Evolutionary conservation across 2,797 vertebrate species (phyloP), one percentile per base, ranked within the genome.

Genomic region (Rhynchonycteris naso): DNA sequence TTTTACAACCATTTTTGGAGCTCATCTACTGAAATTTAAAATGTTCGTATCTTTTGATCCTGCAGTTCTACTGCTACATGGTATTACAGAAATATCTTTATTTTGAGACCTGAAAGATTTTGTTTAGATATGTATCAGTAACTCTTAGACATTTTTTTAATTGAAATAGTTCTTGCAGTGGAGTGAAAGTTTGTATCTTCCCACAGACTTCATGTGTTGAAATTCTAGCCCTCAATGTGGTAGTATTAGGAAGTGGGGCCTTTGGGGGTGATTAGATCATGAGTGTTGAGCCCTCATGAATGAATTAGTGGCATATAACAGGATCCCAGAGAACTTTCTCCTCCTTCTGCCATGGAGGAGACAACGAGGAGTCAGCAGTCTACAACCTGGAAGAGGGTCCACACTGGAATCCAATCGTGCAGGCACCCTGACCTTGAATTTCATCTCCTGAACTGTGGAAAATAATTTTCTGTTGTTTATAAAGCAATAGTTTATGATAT

Each of bases 21-120:
- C 38, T 68, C 61, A 56, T n/a, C 38, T 50, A 56, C 69, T 74
- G 88, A 91, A 88, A 81, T 50, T 81, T 81, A 85, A 61, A 94
- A 79, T 58, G 61, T 66, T 87, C 24, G 66, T 81, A 61, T n/a
- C n/a, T 90, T 89, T 84, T 78, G 76, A 88, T 50, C 22, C 74
- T 91, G 22, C 68, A 72, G 13, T 81, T 89, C 80, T 86, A 16
- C n/a, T 78, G 86, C 52, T 92, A 15, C 12, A 26, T 30, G 50
- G 19, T 30, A 84, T 50, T 58, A 69, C 52, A n/a, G 24, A 90
- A 82, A 52, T 90, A 66, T 61, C 13, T 4, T 75, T 33, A 72
- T 79, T 86, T 33, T 78, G 74, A 68, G 22, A 65, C 56, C 50
- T 54, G 68, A 87, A 92, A 69, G 24, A 84, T 84, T 92, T 92